phyloP scores from a whole-genome alignment of 1,140 invertebrate species.

The Papilio glaucus region DNA sequence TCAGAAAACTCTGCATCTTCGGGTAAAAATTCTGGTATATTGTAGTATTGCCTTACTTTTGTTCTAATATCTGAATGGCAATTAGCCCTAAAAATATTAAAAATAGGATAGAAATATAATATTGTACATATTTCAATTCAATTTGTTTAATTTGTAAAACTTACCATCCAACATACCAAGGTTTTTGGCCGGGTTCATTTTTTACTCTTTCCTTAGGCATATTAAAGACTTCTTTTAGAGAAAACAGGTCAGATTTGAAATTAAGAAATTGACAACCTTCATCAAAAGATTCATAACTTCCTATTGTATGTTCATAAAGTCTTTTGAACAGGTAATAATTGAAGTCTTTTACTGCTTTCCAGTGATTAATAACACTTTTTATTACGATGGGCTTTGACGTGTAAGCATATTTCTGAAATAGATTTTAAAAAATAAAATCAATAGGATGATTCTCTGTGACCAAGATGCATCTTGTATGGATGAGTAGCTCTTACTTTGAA shows the following conservation, averaged over 20 bases:
- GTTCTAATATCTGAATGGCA: slow-evolving; percentile 92
- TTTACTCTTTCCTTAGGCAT: slow-evolving; percentile 88
- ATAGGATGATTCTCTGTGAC: neutral
- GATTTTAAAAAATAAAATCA: slow-evolving; percentile 27
- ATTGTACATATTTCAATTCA: neutral
- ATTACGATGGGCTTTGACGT: slow-evolving; percentile 92
- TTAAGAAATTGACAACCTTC: slow-evolving; percentile 95
- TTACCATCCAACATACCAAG: slow-evolving; percentile 97
- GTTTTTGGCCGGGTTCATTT: slow-evolving; percentile 85
- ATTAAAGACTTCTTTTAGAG: slow-evolving; percentile 90
- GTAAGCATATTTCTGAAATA: slow-evolving; percentile 87
- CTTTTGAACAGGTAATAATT: slow-evolving; percentile 90
- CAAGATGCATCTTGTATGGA: neutral
- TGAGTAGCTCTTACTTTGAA: slow-evolving; percentile 82
- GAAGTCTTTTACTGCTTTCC: slow-evolving; percentile 90
- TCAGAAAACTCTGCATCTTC: slow-evolving; percentile 93
- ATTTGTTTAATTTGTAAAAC: slow-evolving; percentile 53
- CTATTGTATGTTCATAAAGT: slow-evolving; percentile 87
- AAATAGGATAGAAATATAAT: neutral
- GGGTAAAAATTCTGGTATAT: slow-evolving; percentile 94
- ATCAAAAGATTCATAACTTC: slow-evolving; percentile 87
- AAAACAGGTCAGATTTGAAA: slow-evolving; percentile 93
- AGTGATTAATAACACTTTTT: slow-evolving; percentile 89
- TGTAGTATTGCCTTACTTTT: slow-evolving; percentile 91
- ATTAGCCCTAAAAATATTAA: slow-evolving; percentile 88